Evolutionary conservation across 2,888 invertebrate species (phyloP).

Genomic region (Gortyna flavago): DNA sequence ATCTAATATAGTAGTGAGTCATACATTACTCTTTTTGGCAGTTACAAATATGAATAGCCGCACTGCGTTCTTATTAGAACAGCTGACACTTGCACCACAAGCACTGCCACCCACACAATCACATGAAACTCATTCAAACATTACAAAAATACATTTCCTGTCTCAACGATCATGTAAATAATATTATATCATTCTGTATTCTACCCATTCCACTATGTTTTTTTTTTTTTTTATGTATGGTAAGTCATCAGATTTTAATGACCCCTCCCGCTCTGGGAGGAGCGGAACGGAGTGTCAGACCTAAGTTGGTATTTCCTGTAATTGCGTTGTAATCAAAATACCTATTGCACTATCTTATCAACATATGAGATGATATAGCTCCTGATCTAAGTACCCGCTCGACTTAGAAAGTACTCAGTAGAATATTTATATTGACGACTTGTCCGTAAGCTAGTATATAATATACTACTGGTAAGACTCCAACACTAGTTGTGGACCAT

Average conservation of each 20-base stretch:
- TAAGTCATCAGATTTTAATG: no score
- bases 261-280: no score
- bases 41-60: constrained; percentile 3
- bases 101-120: constrained; percentile 8
- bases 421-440: background rate
- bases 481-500: background rate
- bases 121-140: constrained; percentile 18
- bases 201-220: background rate
- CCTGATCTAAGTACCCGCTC: background rate
- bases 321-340: background rate
- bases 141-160: constrained; percentile 22
- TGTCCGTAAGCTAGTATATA: background rate
- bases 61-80: constrained; percentile 27
- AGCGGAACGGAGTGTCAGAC: no score
- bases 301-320: background rate
- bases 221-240: no score
- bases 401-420: background rate
- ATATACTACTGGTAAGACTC: background rate
- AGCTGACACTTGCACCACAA: constrained; percentile 5
- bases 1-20: background rate
- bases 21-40: background rate
- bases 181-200: background rate
- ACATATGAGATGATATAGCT: constrained; percentile 17
- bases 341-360: constrained; percentile 23
- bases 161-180: background rate